Evolutionary conservation across 2,888 invertebrate species (phyloP).

Genomic region (Ceratothoa steindachneri): DNA sequence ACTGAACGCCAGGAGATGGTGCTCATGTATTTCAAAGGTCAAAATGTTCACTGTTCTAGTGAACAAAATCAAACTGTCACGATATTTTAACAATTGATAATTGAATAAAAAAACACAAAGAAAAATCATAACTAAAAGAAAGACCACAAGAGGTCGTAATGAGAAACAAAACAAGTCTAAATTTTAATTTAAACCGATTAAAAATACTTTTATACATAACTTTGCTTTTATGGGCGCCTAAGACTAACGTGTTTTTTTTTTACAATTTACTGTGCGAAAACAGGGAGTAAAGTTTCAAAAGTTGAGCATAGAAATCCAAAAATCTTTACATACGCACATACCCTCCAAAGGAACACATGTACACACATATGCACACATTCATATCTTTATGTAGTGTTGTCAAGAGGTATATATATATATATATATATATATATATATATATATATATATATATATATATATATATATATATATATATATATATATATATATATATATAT

Average conservation of each 20-base stretch:
- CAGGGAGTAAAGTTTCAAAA: neutral
- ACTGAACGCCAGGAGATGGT: too few relatives aligned
- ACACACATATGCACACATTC: neutral
- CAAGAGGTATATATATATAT: neutral
- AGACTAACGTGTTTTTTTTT: neutral
- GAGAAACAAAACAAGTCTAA: too few relatives aligned
- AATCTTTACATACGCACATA: neutral
- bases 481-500: neutral
- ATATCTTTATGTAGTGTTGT: neutral
- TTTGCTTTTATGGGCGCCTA: neutral
- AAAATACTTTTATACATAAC: neutral
- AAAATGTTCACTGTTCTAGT: too few relatives aligned
- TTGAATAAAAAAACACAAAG: neutral
- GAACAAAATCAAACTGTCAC: neutral
- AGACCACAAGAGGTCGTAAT: too few relatives aligned
- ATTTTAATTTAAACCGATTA: neutral
- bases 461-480: constrained; percentile 2
- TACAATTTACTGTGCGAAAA: neutral
- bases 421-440: neutral
- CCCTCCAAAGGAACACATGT: neutral
- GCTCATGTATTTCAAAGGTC: too few relatives aligned
- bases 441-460: neutral
- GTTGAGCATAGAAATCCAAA: neutral
- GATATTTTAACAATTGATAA: neutral
- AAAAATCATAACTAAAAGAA: neutral